Evolutionary conservation across 1,140 invertebrate genomes (phyloP).

Genomic region (Procambarus virginalis): DNA sequence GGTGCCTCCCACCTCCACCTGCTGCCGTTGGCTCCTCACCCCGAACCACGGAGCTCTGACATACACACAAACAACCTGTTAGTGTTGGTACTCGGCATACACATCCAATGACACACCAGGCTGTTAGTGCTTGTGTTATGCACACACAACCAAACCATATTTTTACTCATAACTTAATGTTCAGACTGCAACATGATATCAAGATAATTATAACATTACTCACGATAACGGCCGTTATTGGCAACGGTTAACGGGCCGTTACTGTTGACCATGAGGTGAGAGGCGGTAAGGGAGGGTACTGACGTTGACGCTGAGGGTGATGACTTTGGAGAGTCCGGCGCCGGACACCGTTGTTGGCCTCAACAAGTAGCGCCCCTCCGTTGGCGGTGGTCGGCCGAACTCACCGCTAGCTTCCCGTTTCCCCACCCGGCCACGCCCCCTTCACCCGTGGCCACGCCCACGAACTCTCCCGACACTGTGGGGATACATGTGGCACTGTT

Average conservation of each 20-base stretch:
- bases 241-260: background rate
- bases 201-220: no score
- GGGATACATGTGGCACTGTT: no score
- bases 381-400: conserved; percentile 74
- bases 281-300: background rate
- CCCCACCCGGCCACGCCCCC: conserved; percentile 69
- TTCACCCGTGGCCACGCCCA: conserved; percentile 41
- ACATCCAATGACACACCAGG: background rate
- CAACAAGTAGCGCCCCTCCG: conserved; percentile 78
- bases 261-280: background rate
- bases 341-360: conserved; percentile 78
- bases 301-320: background rate
- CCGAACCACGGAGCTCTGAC: conserved; percentile 68
- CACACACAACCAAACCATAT: background rate
- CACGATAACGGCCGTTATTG: background rate
- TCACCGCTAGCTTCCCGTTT: conserved; percentile 77
- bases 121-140: background rate
- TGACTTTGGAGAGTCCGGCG: conserved; percentile 76
- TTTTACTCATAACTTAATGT: background rate
- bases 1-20: conserved; percentile 52
- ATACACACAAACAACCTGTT: background rate
- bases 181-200: background rate
- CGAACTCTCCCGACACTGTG: conserved; percentile 52
- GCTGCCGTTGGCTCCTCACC: conserved; percentile 34
- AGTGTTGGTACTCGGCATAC: background rate